Percentiles rank a stretch among this genome's conserved stretches.
phyloP scores from a whole-genome alignment of 2,888 invertebrate genomes.

The Crossocerus cetratus region DNA sequence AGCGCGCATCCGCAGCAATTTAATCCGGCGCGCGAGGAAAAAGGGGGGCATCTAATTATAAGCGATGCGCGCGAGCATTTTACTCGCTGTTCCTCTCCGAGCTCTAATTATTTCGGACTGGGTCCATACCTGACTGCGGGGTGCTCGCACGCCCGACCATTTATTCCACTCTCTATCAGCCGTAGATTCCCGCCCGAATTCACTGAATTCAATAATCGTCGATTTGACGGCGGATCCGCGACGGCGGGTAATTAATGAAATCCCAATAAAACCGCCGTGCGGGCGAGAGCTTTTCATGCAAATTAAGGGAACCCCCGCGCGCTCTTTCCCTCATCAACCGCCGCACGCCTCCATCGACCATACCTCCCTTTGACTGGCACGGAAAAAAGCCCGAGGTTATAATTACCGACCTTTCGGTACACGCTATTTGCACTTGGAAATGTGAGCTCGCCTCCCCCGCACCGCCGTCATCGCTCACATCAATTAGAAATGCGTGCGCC shows the following conservation, averaged over 20 bases:
- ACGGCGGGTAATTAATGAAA: constrained; percentile 10
- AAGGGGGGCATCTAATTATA: constrained; percentile 12
- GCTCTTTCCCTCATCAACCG: too few relatives aligned
- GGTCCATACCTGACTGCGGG: too few relatives aligned
- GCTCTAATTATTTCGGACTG: constrained; percentile 7
- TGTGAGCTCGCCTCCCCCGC: too few relatives aligned
- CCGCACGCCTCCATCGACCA: too few relatives aligned
- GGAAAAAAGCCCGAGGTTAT: too few relatives aligned
- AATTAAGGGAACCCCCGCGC: not conserved
- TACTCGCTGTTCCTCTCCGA: not conserved
- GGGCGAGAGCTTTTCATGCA: not conserved
- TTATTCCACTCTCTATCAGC: constrained; percentile 9
- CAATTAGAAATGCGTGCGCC: too few relatives aligned
- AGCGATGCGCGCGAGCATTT: not conserved
- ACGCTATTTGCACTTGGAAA: too few relatives aligned
- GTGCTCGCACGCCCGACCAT: not conserved
- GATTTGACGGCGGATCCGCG: constrained; percentile 13
- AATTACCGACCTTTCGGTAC: too few relatives aligned
- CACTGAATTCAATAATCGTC: constrained; percentile 13
- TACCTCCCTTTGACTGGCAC: too few relatives aligned
- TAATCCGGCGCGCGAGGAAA: not conserved
- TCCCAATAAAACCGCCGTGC: not conserved
- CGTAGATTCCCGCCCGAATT: not conserved
- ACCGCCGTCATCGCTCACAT: too few relatives aligned
- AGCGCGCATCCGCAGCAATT: not conserved